These are phyloP conservation scores for Hyphantria cunea DNA, from an alignment of 1,140 invertebrate genomes.

Conservation along the genomic window DNA sequence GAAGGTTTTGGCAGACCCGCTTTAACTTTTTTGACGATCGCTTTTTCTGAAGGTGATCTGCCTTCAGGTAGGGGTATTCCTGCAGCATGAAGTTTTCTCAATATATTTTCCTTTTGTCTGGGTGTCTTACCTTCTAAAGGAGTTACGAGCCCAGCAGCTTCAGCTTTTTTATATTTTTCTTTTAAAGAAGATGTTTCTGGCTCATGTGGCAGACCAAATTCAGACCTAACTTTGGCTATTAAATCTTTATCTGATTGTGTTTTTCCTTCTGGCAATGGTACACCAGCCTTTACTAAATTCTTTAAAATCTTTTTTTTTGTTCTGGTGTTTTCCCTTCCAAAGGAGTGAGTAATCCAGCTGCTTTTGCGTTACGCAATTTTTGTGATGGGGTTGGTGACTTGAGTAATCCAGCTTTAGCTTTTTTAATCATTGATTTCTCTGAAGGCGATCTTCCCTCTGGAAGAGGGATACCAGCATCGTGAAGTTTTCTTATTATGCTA, in stretches of 20 bases:
- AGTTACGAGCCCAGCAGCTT: constrained; percentile 35
- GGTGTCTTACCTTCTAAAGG: constrained; percentile 35
- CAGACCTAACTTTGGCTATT: constrained; percentile 30
- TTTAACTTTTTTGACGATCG: constrained; percentile 22
- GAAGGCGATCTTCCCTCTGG: constrained; percentile 44
- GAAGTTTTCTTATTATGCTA: constrained; percentile 35
- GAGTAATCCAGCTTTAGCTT: constrained; percentile 26
- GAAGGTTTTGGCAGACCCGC: constrained; percentile 37
- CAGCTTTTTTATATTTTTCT: constrained; percentile 38
- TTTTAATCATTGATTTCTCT: constrained; percentile 43
- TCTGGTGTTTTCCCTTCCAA: constrained; percentile 36
- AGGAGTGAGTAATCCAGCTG: constrained; percentile 21
- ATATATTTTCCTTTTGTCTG: constrained; percentile 37
- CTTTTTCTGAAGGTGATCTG: constrained; percentile 48
- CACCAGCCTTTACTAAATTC: constrained; percentile 14
- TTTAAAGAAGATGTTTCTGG: not conserved
- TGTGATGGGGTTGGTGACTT: constrained; percentile 32
- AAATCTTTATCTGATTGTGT: constrained; percentile 40
- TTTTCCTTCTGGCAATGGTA: constrained; percentile 37
- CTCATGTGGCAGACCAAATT: constrained; percentile 35
- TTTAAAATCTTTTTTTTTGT: constrained; percentile 42
- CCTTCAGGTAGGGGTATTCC: constrained; percentile 35
- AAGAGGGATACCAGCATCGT: constrained; percentile 35
- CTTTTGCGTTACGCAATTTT: constrained; percentile 24
- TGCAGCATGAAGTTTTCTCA: constrained; percentile 28